Conservation (phyloP, 2,888 invertebrate species). For the Phaedon cochleariae region DNA sequence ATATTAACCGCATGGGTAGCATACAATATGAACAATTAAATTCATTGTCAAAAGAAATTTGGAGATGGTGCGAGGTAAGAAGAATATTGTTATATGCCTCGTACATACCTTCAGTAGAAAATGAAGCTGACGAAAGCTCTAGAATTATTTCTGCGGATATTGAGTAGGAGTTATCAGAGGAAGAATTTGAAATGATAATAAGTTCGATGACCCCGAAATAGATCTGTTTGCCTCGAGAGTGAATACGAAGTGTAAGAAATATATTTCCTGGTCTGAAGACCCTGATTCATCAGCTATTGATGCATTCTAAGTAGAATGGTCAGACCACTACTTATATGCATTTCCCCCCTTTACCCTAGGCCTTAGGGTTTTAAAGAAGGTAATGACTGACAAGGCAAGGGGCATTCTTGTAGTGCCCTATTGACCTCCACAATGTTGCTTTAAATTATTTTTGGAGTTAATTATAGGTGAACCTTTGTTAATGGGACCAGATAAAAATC, state of each 20-base stretch:
- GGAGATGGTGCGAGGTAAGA: constrained; percentile 30
- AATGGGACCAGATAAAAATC: constrained; percentile 3
- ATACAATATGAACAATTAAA: constrained; percentile 4
- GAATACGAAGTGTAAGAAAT: constrained; percentile 20
- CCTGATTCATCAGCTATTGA: constrained; percentile 16
- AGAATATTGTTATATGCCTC: constrained; percentile 26
- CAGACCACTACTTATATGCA: constrained; percentile 2
- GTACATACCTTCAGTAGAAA: constrained; percentile 9
- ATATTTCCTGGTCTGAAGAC: constrained; percentile 16
- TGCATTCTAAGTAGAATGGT: constrained; percentile 18
- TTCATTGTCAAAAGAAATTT: constrained; percentile 21
- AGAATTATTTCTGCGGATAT: constrained; percentile 8
- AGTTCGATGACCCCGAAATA: constrained; percentile 10
- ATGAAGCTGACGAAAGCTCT: background rate
- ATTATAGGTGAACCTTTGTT: constrained; percentile 2
- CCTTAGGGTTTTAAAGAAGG: constrained; percentile 11
- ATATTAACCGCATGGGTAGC: constrained; percentile 35
- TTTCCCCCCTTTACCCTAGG: constrained; percentile 3
- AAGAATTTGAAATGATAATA: constrained; percentile 22
- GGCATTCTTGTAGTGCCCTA: constrained; percentile 22
- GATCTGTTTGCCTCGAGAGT: constrained; percentile 15
- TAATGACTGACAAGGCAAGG: constrained; percentile 2
- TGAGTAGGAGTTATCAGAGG: constrained; percentile 14
- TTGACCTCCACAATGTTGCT: constrained; percentile 23
- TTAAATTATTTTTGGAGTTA: constrained; percentile 10